phyloP scores from a whole-genome alignment of 2,888 invertebrate genomes.

The Parascotia fuliginaria region DNA sequence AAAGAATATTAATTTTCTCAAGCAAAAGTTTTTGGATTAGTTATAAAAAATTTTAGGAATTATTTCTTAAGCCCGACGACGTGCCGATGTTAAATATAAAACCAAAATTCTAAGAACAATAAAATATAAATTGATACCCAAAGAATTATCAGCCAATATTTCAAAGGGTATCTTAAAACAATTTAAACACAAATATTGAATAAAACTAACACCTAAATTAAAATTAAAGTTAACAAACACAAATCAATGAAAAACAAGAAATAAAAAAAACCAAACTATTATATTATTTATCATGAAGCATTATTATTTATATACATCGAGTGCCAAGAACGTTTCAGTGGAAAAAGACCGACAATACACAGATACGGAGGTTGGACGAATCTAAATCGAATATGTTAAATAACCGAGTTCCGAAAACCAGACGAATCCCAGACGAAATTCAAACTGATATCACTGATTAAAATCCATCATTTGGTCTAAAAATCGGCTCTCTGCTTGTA shows the following conservation, averaged over 20 bases:
- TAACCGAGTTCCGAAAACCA: conserved; percentile 6
- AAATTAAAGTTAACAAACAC: conserved; percentile 11
- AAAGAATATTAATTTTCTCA: too few species aligned
- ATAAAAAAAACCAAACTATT: conserved; percentile 13
- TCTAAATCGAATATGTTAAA: conserved; percentile 44
- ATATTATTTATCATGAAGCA: conserved; percentile 23
- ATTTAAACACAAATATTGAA: neutral
- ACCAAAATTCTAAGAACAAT: too few species aligned
- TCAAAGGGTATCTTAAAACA: conserved; percentile 43
- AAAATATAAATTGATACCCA: conserved; percentile 37
- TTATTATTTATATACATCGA: conserved; percentile 38
- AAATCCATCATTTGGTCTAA: conserved; percentile 31
- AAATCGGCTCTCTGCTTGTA: conserved; percentile 27
- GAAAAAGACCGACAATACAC: conserved; percentile 38
- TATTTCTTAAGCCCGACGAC: too few species aligned
- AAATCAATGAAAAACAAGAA: conserved; percentile 16
- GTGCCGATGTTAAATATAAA: too few species aligned
- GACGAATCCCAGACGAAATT: conserved; percentile 2
- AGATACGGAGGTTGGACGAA: conserved; percentile 26
- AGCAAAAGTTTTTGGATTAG: too few species aligned
- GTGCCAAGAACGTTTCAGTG: conserved; percentile 31
- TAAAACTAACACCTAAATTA: neutral
- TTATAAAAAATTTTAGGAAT: too few species aligned
- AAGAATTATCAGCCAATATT: conserved; percentile 67
- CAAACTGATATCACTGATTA: conserved; percentile 27